Evolutionary conservation across 1,140 invertebrate species (phyloP), one percentile per base, ranked within the genome.

Genomic region (Apis laboriosa): DNA sequence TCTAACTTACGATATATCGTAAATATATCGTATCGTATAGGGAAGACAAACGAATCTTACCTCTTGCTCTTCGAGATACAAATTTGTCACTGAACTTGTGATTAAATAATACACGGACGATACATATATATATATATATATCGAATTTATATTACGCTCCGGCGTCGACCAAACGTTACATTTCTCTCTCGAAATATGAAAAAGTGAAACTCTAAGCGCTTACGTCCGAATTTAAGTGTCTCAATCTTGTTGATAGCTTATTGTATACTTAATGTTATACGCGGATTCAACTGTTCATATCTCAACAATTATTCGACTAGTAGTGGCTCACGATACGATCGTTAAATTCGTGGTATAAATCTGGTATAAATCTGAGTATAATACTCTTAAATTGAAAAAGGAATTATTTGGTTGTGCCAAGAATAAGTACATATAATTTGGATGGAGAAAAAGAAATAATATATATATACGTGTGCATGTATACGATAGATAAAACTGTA

Each of bases 151-250:
- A 43, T 43, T 43, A 43, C 34, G 34, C 5, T 43, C 34, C 3
- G 5, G 34, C 34, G 34, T 43, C 34, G 34, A 2, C 61, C 19
- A 17, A 34, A 51, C 8, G 21, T 21, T 63, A 9, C 34, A 2
- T 3, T 19, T 43, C 34, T 43, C 34, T 7, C 34, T 43, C 24
- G 21, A 80, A n/a, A 43, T 55, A 53, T 63, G 19, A 55, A 51
- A 80, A 61, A 17, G 61, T 15, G 3, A n/a, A 28, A 19, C 19
- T 58, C 63, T 73, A 12, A 21, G 15, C 5, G 28, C 8, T 34
- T 61, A 63, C 60, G 15, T 73, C 9, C 28, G 60, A 13, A 80
- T 71, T 71, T 78, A 60, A 71, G 60, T 78, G 12, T 71, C 8
- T 34, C 49, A 49, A 9, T 24, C 43, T 15, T n/a, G 28, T 68